Evolutionary conservation across 2,888 invertebrate species (phyloP), one percentile per base, ranked within the genome.

Genomic region (Dione juno): DNA sequence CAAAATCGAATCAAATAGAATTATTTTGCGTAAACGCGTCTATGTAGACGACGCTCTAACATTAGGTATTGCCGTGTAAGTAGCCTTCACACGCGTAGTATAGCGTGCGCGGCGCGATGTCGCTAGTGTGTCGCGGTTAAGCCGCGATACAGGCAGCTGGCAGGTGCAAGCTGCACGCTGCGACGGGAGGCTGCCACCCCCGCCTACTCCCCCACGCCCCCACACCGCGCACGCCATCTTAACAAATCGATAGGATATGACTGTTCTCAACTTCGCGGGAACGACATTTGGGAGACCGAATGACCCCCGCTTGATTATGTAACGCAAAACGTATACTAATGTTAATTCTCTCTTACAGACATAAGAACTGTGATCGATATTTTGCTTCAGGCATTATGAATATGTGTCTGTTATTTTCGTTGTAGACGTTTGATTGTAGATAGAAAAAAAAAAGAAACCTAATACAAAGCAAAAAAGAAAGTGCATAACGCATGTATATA

Each of bases 211-310:
- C n/a, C 72, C 71, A 80, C 81, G 80, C 81, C 82, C 79, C 82
- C 79, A 82, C 80, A 79, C 86, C 87, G 85, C 87, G 85, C 83
- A 85, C 90, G 89, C 92, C 93, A 91, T 93, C 93, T 94, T 93
- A 93, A 93, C 93, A 93, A 93, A 94, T 94, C 93, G 93, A 94
- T 94, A 93, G 93, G 92, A 93, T 93, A 93, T 93, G 93, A 93
- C 92, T 93, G 91, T 92, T 92, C 93, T 92, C 91, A 88, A 90
- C 88, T 89, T 89, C 89, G 89, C 90, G 90, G 86, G 86, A 88
- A 85, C 88, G 88, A 91, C 91, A 90, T 92, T 93, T 88, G 90
- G 92, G 90, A 88, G 88, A 88, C 89, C 82, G 84, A 88, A 87
- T 91, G 91, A 92, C 90, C 91, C 89, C 77, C 86, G 84, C 86